These are phyloP conservation scores for Rhagophthalmus giganteus DNA, from an alignment of 2,888 invertebrate genomes.

Conservation along the genomic window DNA sequence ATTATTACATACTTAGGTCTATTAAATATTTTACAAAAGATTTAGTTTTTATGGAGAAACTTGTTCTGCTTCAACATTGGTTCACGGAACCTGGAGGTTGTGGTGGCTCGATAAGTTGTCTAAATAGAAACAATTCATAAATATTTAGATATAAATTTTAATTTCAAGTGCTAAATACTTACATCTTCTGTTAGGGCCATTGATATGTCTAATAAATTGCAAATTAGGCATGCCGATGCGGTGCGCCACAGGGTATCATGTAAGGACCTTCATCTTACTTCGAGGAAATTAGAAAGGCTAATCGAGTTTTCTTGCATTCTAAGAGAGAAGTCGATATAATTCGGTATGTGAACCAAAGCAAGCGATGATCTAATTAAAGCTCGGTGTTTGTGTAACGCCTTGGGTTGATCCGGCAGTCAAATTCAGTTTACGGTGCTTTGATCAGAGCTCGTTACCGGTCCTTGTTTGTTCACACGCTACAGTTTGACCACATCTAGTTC, in stretches of 20 bases:
- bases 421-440: slow-evolving; percentile 47
- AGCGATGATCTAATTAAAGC: slow-evolving; percentile 46
- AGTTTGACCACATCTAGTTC: slow-evolving; percentile 21
- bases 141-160: too few species aligned
- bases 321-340: slow-evolving; percentile 34
- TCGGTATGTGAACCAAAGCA: slow-evolving; percentile 40
- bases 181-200: too few species aligned
- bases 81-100: too few species aligned
- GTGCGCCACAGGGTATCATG: slow-evolving; percentile 5
- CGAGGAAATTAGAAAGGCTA: slow-evolving; percentile 24
- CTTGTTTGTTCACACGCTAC: slow-evolving; percentile 36
- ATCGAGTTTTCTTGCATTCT: slow-evolving; percentile 23
- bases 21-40: too few species aligned
- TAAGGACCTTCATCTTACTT: slow-evolving; percentile 13
- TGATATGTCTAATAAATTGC: too few species aligned
- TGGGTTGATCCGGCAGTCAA: slow-evolving; percentile 45
- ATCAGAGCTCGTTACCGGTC: slow-evolving; percentile 44
- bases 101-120: too few species aligned
- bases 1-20: too few species aligned
- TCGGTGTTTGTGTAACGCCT: slow-evolving; percentile 45
- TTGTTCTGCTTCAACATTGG: too few species aligned
- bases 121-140: too few species aligned
- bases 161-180: too few species aligned
- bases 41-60: too few species aligned
- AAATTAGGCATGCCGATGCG: too few species aligned